phyloP scores from a whole-genome alignment of 2,888 invertebrate genomes.

The Cephus pygmeus region DNA sequence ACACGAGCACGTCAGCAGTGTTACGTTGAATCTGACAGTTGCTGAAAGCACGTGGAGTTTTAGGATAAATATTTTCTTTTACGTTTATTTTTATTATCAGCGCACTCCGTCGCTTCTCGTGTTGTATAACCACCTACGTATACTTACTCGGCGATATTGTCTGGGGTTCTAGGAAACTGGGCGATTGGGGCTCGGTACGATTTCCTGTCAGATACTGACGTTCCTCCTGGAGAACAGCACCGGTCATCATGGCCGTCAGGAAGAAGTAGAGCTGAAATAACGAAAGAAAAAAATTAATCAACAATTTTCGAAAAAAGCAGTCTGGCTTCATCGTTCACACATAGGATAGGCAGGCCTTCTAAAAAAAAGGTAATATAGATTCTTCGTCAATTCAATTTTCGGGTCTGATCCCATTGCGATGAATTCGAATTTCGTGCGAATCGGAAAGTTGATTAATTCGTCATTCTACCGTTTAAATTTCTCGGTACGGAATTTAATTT shows the following conservation, averaged over 20 bases:
- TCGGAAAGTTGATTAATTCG: too few species aligned
- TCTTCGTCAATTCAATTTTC: too few species aligned
- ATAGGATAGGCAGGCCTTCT: too few species aligned
- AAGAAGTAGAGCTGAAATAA: conserved; percentile 76
- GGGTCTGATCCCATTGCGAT: too few species aligned
- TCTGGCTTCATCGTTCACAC: too few species aligned
- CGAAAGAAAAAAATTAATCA: not conserved
- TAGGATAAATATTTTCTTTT: conserved; percentile 3
- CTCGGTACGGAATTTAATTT: too few species aligned
- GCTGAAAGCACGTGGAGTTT: conserved; percentile 68
- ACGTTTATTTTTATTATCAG: too few species aligned
- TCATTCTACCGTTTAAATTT: too few species aligned
- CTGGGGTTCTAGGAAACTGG: conserved; percentile 64
- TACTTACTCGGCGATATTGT: conserved; percentile 66
- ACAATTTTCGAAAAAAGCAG: too few species aligned
- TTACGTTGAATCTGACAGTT: conserved; percentile 78
- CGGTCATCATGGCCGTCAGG: conserved; percentile 73
- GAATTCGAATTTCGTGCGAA: too few species aligned
- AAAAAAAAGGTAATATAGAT: too few species aligned
- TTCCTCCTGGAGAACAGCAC: conserved; percentile 75
- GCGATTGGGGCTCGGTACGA: conserved; percentile 56
- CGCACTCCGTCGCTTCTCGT: too few species aligned
- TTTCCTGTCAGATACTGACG: conserved; percentile 74
- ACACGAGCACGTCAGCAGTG: conserved; percentile 75
- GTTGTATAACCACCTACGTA: not conserved